Evolutionary conservation across 1,140 invertebrate genomes (phyloP), one percentile per base, ranked within the genome.

Genomic region (Anastatus disparis): DNA sequence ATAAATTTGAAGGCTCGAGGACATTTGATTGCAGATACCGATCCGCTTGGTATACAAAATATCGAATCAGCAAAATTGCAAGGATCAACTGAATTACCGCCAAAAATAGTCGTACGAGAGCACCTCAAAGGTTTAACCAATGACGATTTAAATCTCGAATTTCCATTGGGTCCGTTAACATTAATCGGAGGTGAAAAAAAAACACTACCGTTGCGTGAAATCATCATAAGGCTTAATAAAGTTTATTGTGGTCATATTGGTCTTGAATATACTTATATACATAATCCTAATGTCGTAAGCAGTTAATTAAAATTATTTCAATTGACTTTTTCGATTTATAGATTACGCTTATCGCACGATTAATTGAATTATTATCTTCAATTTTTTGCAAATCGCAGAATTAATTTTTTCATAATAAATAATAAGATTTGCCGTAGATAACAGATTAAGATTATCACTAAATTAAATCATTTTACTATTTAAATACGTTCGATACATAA

Each of bases 241-340:
- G 85, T 89, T 8, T 92, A 91, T 74, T 92, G 91, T 63, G 84
- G 88, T 6, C 87, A 89, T 50, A 88, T 92, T 42, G 95, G 95
- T n/a, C 88, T 94, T 3, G 95, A 97, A 79, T 97, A 94, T 79
- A 95, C 95, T 90, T 94, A 95, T 78, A 90, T 96, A 70, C 93
- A 93, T 70, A 93, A 93, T 91, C 55, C 91, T 92, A 72, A 62
- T 58, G 70, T 55, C 31, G 40, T 50, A 62, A 66, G n/a, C n/a
- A n/a, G n/a, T n/a, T n/a, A n/a, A n/a, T n/a, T n/a, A n/a, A n/a
- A n/a, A n/a, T n/a, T n/a, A n/a, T n/a, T n/a, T n/a, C n/a, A n/a
- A n/a, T n/a, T n/a, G n/a, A n/a, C n/a, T n/a, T n/a, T n/a, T n/a
- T n/a, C n/a, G n/a, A n/a, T n/a, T n/a, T n/a, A n/a, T n/a, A n/a